Evolutionary conservation across 2,797 vertebrate species (phyloP).

Genomic region (Cossypha caffra): DNA sequence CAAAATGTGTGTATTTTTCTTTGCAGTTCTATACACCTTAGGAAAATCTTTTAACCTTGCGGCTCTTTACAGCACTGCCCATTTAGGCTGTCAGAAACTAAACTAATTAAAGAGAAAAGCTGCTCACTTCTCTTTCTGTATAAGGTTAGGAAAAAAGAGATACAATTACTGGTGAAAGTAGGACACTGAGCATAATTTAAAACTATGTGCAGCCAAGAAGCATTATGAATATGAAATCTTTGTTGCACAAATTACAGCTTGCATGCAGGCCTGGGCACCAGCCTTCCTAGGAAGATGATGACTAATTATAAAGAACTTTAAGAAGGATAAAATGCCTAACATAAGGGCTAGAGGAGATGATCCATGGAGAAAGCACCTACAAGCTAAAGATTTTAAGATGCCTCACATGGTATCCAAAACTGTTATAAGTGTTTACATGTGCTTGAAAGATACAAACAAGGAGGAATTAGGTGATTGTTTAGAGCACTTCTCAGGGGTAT

Average conservation of each 20-base stretch:
- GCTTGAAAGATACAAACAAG: conserved; percentile 8
- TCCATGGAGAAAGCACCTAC: neutral
- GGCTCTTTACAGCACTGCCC: neutral
- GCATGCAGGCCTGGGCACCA: neutral
- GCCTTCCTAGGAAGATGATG: neutral
- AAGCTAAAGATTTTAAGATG: neutral
- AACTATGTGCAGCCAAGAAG: neutral
- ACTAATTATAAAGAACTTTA: neutral
- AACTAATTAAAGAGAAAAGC: conserved; percentile 46
- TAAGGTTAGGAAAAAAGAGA: neutral
- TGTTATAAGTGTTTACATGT: neutral
- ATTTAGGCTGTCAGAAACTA: conserved; percentile 36
- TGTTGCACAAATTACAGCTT: conserved; percentile 19
- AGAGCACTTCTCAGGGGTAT: neutral
- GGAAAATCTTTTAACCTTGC: conserved; percentile 45
- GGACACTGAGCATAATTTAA: conserved; percentile 8
- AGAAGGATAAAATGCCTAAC: neutral
- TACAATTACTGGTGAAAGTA: conserved; percentile 22
- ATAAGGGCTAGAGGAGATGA: neutral
- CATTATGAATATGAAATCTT: conserved; percentile 13
- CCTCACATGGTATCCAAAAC: neutral
- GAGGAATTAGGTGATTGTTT: neutral
- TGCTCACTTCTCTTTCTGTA: conserved; percentile 11
- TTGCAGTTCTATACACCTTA: neutral
- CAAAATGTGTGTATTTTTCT: conserved; percentile 23